Base-by-base conservation (phyloP, 2,888 invertebrate genomes). In the Cylindroiulus punctatus region DNA sequence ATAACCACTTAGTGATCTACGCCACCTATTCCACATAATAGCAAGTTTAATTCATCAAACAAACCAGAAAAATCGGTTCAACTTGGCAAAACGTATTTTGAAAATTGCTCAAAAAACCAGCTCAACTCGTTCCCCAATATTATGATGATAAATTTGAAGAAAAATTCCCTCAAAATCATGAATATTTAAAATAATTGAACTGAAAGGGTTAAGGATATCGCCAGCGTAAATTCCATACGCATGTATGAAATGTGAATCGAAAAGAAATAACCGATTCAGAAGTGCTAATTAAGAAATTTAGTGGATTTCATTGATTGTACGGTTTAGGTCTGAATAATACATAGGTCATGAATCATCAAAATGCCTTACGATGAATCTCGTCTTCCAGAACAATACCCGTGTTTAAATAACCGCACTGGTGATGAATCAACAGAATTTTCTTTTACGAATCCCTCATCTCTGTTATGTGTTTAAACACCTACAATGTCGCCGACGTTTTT, bases 261-360 rank as follows among this genome's bases (percentile, higher is more conserved):
- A 30, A 76, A 76, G 30, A 76, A 76, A 76, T 30, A 76, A 76
- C 76, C 30, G 76, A 30, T 14, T 76, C 17, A 3, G 17, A 26
- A 76, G 22, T 65, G 26, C 65, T 65, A 76, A 76, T 76, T 76
- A 76, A 26, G 76, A 17, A 76, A 26, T 76, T 65, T 26, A 65
- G 22, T 32, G 17, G 14, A 32, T 76, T 76, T 76, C 76, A 76
- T 76, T 76, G 30, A 76, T 76, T 76, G 30, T 76, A 32, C 30
- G 17, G 30, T 30, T 32, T 76, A 76, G 76, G 17, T 17, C 30
- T 76, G 76, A 76, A 76, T 26, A 30, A 17, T 76, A 17, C 76
- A 30, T 26, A 14, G 30, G 76, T 76, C 76, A 17, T 76, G 76
- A 30, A 30, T 76, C 30, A 30, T 76, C 26, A 30, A 76, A 76